Evolutionary conservation across 2,797 vertebrate species (phyloP).

Genomic region (Rachycentron canadum): DNA sequence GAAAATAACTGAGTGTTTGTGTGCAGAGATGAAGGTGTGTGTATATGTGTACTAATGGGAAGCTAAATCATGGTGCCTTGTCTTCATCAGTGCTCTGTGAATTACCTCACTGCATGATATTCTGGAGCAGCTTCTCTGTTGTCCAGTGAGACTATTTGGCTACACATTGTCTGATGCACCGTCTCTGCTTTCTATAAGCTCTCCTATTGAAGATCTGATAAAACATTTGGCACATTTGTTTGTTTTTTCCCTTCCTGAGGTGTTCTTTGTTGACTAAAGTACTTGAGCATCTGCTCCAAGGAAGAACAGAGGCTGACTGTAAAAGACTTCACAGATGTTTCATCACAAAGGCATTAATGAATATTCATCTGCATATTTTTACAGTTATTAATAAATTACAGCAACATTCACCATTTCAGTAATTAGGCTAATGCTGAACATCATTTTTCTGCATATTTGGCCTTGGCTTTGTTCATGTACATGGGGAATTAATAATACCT

Average conservation of each 20-base stretch:
- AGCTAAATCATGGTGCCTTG: slow-evolving; percentile 61
- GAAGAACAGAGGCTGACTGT: slow-evolving; percentile 39
- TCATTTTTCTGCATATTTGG: slow-evolving; percentile 27
- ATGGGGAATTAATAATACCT: slow-evolving; percentile 24
- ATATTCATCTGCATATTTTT: slow-evolving; percentile 70
- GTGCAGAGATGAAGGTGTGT: slow-evolving; percentile 41
- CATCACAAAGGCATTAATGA: slow-evolving; percentile 64
- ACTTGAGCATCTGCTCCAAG: slow-evolving; percentile 42
- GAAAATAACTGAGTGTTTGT: slow-evolving; percentile 42
- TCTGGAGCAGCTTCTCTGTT: slow-evolving; percentile 31
- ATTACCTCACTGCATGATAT: slow-evolving; percentile 43
- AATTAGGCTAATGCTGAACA: slow-evolving; percentile 58
- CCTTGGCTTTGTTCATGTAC: slow-evolving; percentile 41
- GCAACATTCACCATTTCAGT: slow-evolving; percentile 37
- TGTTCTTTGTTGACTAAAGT: slow-evolving; percentile 38
- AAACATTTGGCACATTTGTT: slow-evolving; percentile 32
- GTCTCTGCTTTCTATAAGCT: slow-evolving; percentile 33
- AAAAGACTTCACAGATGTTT: slow-evolving; percentile 56
- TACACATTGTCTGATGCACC: slow-evolving; percentile 29
- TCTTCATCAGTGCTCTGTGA: slow-evolving; percentile 62
- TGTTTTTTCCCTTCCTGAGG: slow-evolving; percentile 9
- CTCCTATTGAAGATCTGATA: slow-evolving; percentile 21
- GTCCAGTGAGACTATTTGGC: slow-evolving; percentile 41
- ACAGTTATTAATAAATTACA: slow-evolving; percentile 70
- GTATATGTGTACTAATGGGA: slow-evolving; percentile 57